Conservation (phyloP, 2,888 invertebrate species). For the Athalia rosae region DNA sequence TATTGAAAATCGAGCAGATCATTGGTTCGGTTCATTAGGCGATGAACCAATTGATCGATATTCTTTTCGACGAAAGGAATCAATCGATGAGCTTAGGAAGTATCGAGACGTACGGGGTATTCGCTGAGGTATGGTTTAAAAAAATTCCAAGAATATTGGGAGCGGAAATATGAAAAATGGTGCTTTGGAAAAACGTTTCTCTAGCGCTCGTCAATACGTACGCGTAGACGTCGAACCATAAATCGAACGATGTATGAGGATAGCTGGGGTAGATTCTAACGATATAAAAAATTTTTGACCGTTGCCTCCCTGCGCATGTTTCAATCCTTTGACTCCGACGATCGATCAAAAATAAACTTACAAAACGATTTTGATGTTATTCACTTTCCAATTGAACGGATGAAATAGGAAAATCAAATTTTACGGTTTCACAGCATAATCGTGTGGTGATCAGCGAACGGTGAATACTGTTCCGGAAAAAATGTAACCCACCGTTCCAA, state of each 20-base stretch:
- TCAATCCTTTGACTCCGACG: background rate
- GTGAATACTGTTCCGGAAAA: too few relatives aligned
- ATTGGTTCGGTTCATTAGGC: background rate
- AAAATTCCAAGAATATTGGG: conserved; percentile 1
- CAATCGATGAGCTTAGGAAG: background rate
- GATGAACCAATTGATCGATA: conserved; percentile 18
- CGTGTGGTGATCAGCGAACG: too few relatives aligned
- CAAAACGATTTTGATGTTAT: background rate
- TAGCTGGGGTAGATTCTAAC: background rate
- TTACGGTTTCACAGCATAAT: too few relatives aligned
- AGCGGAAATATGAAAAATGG: background rate
- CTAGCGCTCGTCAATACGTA: conserved; percentile 2
- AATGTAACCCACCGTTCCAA: too few relatives aligned
- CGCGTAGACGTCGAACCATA: background rate
- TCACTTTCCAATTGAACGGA: background rate
- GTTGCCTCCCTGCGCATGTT: background rate
- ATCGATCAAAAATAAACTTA: background rate
- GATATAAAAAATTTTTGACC: conserved; percentile 18
- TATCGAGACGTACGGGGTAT: background rate
- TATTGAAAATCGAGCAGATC: background rate
- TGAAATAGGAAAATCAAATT: background rate
- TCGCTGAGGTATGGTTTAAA: background rate
- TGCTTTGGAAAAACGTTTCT: background rate
- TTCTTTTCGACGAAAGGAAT: conserved; percentile 13
- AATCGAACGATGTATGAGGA: background rate